phyloP scores from a whole-genome alignment of 2,797 vertebrate species.

The Cossypha polioptera region DNA sequence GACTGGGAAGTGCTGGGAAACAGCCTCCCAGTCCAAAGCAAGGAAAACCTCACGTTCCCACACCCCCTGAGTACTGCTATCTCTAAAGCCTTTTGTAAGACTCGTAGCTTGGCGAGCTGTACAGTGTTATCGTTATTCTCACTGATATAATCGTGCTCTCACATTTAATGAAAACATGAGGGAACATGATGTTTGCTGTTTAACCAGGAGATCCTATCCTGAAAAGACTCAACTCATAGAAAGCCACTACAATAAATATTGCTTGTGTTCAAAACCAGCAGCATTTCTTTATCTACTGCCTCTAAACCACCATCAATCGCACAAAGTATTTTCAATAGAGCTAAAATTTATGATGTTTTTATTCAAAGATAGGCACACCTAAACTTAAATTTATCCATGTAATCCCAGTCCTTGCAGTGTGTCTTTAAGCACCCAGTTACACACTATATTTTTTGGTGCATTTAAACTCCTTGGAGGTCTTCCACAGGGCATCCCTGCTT shows the following conservation, averaged over 20 bases:
- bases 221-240: background rate
- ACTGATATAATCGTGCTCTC: background rate
- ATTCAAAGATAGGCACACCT: background rate
- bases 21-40: background rate
- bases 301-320: background rate
- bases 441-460: background rate
- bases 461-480: background rate
- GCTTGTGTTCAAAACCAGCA: background rate
- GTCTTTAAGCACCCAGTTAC: background rate
- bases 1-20: background rate
- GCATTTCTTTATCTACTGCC: background rate
- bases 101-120: background rate
- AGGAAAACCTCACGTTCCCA: background rate
- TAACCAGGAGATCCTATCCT: background rate
- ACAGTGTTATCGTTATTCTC: background rate
- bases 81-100: background rate
- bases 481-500: background rate
- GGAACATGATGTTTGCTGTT: background rate
- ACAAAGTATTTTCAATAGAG: background rate
- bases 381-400: background rate
- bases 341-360: background rate
- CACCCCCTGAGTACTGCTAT: background rate
- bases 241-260: background rate
- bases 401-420: background rate
- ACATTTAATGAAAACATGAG: background rate